Evolutionary conservation across 2,797 vertebrate species (phyloP).

Genomic region (Huso huso): DNA sequence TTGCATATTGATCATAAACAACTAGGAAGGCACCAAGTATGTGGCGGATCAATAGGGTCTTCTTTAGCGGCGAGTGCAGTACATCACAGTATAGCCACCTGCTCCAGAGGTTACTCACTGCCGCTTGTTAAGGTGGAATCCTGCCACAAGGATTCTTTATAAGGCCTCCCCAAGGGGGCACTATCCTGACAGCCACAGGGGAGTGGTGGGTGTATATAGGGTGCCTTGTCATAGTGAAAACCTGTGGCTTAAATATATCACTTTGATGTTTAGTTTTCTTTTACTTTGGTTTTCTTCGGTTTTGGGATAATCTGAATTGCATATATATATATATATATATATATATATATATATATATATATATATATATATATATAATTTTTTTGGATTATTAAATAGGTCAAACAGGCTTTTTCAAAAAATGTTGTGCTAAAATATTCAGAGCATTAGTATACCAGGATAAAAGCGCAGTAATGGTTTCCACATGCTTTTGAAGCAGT

Average conservation of each 20-base stretch:
- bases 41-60: slow-evolving; percentile 87
- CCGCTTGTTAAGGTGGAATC: slow-evolving; percentile 71
- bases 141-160: slow-evolving; percentile 45
- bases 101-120: slow-evolving; percentile 71
- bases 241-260: no score
- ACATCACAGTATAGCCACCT: slow-evolving; percentile 61
- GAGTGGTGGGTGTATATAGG: slow-evolving; percentile 15
- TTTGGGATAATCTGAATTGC: no score
- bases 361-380: no score
- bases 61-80: slow-evolving; percentile 71
- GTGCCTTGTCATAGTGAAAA: no score
- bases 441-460: slow-evolving; percentile 49
- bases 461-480: slow-evolving; percentile 58
- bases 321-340: no score
- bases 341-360: no score
- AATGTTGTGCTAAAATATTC: slow-evolving; percentile 47
- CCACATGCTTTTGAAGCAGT: slow-evolving; percentile 51
- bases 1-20: slow-evolving; percentile 99
- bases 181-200: slow-evolving; percentile 43
- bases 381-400: slow-evolving; percentile 35
- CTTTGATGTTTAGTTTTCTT: no score
- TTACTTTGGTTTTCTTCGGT: no score
- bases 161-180: not conserved
- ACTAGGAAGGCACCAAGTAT: slow-evolving; percentile 95
- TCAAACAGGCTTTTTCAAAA: slow-evolving; percentile 50